phyloP scores from a whole-genome alignment of 2,797 vertebrate species.

The Coracias cyanogaster region DNA sequence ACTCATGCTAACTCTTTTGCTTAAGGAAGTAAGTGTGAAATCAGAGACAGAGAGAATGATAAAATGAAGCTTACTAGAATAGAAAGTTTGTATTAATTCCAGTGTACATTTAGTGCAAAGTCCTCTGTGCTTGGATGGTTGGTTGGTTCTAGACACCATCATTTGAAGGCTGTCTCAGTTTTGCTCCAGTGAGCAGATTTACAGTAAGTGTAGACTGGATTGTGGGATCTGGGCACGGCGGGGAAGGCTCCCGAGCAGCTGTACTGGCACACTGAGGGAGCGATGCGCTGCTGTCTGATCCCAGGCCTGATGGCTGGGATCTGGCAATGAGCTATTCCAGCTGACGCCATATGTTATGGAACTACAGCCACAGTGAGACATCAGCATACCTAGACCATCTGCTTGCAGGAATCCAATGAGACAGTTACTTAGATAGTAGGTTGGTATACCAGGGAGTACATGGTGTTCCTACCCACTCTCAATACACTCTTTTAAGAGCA shows the following conservation, averaged over 20 bases:
- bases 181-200: not conserved
- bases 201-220: not conserved
- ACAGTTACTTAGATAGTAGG: not conserved
- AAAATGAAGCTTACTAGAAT: not conserved
- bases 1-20: not conserved
- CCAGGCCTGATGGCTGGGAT: not conserved
- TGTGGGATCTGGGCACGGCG: not conserved
- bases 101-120: not conserved
- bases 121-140: too few relatives aligned
- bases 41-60: not conserved
- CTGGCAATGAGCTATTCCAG: not conserved
- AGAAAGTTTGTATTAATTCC: not conserved
- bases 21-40: not conserved
- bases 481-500: not conserved
- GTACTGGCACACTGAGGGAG: not conserved
- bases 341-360: not conserved
- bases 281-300: accelerated
- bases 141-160: not conserved
- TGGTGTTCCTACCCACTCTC: constrained; percentile 13
- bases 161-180: not conserved
- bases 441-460: not conserved
- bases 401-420: not conserved
- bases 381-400: not conserved
- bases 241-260: not conserved
- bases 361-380: not conserved